phyloP scores from a whole-genome alignment of 2,113 vertebrate species.

The Lepisosteus oculatus region DNA sequence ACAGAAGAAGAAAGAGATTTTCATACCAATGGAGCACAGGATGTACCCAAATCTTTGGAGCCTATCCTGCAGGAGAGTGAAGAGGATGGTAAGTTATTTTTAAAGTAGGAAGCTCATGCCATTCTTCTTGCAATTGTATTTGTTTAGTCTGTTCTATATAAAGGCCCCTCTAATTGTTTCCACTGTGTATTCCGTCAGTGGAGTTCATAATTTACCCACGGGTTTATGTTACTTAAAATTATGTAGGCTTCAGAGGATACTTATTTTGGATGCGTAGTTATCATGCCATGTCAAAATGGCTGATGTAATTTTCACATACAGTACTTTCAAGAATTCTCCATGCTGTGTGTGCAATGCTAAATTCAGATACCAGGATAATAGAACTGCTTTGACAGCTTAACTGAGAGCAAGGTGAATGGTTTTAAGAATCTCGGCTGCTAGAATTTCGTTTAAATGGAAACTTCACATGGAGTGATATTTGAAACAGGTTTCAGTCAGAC shows the following conservation, averaged over 20 bases:
- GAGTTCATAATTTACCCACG: slow-evolving; percentile 26
- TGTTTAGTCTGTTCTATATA: slow-evolving; percentile 57
- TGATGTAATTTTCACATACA: too few species aligned
- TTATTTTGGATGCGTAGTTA: neutral
- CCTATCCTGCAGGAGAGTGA: slow-evolving; percentile 21
- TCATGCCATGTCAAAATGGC: neutral
- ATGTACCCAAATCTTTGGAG: slow-evolving; percentile 16
- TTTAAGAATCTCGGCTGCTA: too few species aligned
- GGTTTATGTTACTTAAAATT: neutral
- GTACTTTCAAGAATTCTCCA: too few species aligned
- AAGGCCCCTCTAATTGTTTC: slow-evolving; percentile 33
- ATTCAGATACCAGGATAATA: too few species aligned
- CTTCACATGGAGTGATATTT: too few species aligned
- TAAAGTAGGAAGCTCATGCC: neutral
- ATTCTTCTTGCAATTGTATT: slow-evolving; percentile 20
- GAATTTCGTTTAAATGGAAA: too few species aligned
- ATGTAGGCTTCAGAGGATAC: neutral
- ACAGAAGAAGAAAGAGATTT: neutral
- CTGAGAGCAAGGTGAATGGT: too few species aligned
- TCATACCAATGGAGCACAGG: slow-evolving; percentile 5
- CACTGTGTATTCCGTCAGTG: slow-evolving; percentile 26
- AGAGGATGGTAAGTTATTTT: slow-evolving; percentile 39
- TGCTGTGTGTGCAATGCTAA: too few species aligned
- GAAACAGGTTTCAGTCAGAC: too few species aligned
- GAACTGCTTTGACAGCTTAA: too few species aligned